Evolutionary conservation across 2,113 vertebrate species (phyloP), one percentile per base, ranked within the genome.

Genomic region (Oostethus manadensis): DNA sequence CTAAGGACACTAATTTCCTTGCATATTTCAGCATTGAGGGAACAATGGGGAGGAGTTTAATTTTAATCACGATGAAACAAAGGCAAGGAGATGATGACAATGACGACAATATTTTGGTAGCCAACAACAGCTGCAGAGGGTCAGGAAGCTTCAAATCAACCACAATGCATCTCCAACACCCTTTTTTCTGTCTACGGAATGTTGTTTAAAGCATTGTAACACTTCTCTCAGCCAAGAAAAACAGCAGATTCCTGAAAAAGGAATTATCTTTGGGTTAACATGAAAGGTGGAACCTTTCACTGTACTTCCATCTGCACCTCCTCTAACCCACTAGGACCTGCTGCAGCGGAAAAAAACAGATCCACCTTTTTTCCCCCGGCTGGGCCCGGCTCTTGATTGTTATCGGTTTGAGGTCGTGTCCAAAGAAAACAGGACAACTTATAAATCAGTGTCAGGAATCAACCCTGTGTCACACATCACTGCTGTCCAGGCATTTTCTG

Each of bases 371-470:
- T 20, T 6, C 33, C 53, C 62, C 61, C 49, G 60, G 66, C 46
- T 51, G 17, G 60, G 57, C 70, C 29, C 2, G 1, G 44, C 58
- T 67, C 61, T 51, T 46, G 48, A 60, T 45, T 49, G 38, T 60
- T 45, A 56, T 60, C 71, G 62, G 73, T 84, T 71, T 65, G 49
- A 86, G 67, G 55, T 62, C 44, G 26, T 22, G 17, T 85, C 88
- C 88, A 90, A 89, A 83, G 73, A 86, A 88, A 91, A 90, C 84
- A 90, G 48, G 5, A 69, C 57, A 73, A 40, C 64, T 66, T 76
- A 80, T 84, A 80, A 77, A 87, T 82, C 84, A 80, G 60, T 69
- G 60, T 73, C 70, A 66, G 71, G 84, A 84, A 82, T 86, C 71
- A 81, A 87, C 77, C 78, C 68, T 64, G 60, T 70, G 80, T 71